These are phyloP conservation scores for Frankliniella fusca DNA, from an alignment of 2,888 invertebrate species.

Conservation along the genomic window DNA sequence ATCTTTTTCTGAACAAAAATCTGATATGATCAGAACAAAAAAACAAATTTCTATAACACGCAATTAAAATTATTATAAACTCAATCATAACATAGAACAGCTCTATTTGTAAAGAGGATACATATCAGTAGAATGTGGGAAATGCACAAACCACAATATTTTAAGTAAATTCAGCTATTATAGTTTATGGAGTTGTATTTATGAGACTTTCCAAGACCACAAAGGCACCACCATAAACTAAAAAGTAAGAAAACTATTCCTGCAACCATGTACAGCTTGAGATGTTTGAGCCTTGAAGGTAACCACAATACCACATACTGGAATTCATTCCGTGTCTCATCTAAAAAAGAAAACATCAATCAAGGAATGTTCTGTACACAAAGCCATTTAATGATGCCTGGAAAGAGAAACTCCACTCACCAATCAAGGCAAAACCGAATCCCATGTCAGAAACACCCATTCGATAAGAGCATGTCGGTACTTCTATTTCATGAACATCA, in stretches of 20 bases:
- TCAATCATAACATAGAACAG: not conserved
- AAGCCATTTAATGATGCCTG: slow-evolving; percentile 5
- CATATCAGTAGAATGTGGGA: not conserved
- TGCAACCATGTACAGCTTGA: slow-evolving; percentile 54
- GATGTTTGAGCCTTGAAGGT: slow-evolving; percentile 63
- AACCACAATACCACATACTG: slow-evolving; percentile 76
- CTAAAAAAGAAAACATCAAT: slow-evolving; percentile 51
- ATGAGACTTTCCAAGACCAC: not conserved
- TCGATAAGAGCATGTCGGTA: slow-evolving; percentile 93
- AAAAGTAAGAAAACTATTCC: slow-evolving; percentile 41
- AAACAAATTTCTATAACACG: not conserved
- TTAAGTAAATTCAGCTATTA: not conserved
- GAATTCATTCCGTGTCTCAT: slow-evolving; percentile 54
- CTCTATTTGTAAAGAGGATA: not conserved
- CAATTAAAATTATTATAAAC: not conserved
- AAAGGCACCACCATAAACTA: not conserved
- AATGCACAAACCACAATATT: not conserved
- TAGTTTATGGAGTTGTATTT: not conserved
- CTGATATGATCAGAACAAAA: not conserved
- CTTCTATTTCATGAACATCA: slow-evolving; percentile 69
- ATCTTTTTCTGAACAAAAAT: too few relatives aligned
- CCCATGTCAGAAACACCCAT: slow-evolving; percentile 89
- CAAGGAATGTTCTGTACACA: slow-evolving; percentile 33
- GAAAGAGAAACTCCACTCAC: slow-evolving; percentile 49
- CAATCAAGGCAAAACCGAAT: slow-evolving; percentile 75